Percentiles rank a stretch among this genome's conserved stretches.
phyloP scores from a whole-genome alignment of 92 coral and sea anemone genomes.

The Zoanthus sansibaricus region DNA sequence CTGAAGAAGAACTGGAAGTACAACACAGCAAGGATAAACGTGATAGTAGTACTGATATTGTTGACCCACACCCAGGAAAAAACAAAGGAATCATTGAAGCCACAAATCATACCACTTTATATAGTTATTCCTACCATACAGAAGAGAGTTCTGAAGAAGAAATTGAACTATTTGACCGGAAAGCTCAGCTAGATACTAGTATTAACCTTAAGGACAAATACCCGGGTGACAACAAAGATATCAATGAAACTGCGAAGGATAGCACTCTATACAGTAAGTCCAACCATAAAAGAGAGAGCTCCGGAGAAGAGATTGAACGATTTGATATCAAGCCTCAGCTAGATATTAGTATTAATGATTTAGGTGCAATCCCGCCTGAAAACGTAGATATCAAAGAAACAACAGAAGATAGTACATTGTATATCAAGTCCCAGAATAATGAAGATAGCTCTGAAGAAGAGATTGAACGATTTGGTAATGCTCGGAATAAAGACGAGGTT shows the following conservation, averaged over 20 bases:
- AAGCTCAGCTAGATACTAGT: too few relatives aligned
- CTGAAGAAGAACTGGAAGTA: conserved; percentile 53
- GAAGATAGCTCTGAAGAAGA: conserved; percentile 65
- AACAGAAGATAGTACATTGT: neutral
- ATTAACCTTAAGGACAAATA: too few relatives aligned
- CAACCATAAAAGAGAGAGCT: conserved; percentile 26
- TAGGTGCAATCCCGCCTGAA: too few relatives aligned
- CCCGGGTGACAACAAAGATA: neutral
- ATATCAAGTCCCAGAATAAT: neutral
- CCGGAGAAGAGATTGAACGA: conserved; percentile 67
- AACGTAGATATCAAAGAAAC: neutral
- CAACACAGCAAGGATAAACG: conserved; percentile 4
- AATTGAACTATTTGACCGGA: conserved; percentile 54
- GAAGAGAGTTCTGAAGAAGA: conserved; percentile 49
- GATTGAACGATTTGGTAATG: conserved; percentile 55
- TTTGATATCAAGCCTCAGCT: conserved; percentile 18
- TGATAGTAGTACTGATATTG: too few relatives aligned
- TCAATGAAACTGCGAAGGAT: neutral
- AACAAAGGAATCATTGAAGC: neutral
- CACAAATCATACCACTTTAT: neutral
- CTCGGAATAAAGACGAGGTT: conserved; percentile 26
- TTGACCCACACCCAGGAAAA: too few relatives aligned
- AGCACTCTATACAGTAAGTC: neutral
- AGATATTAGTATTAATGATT: too few relatives aligned
- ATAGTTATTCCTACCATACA: neutral